Conservation (phyloP, 2,888 invertebrate genomes). For the Gryllus longicercus region DNA sequence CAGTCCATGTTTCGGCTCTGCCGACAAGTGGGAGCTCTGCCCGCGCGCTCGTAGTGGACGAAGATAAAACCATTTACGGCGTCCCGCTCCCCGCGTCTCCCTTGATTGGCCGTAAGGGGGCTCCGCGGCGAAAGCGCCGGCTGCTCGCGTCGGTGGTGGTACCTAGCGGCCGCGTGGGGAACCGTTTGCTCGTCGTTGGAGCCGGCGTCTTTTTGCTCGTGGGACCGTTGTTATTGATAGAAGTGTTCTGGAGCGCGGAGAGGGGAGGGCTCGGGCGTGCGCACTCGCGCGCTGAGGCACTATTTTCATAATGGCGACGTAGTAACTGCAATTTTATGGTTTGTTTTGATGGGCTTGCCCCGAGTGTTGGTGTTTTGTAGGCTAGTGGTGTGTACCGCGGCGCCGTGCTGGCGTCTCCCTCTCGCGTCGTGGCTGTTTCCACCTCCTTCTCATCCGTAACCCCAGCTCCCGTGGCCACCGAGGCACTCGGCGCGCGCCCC, state of each 20-base stretch:
- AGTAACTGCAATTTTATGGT: slow-evolving; percentile 38
- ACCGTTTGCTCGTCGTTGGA: not conserved
- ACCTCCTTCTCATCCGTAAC: not conserved
- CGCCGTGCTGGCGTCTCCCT: slow-evolving; percentile 23
- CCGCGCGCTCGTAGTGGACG: slow-evolving; percentile 17
- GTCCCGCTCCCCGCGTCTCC: not conserved
- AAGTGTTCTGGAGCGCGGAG: not conserved
- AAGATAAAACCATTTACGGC: slow-evolving; percentile 17
- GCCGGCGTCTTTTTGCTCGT: slow-evolving; percentile 18
- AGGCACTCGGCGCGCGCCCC: not conserved
- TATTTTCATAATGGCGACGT: slow-evolving; percentile 37
- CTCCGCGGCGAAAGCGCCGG: not conserved
- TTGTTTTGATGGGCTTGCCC: slow-evolving; percentile 37
- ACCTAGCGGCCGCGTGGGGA: slow-evolving; percentile 3
- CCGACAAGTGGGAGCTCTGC: slow-evolving; percentile 20
- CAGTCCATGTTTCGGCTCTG: slow-evolving; percentile 22
- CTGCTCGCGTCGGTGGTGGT: not conserved
- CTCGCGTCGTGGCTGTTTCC: slow-evolving; percentile 26
- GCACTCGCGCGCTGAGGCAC: slow-evolving; percentile 9
- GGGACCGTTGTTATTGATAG: not conserved
- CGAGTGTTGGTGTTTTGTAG: slow-evolving; percentile 2
- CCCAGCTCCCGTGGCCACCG: not conserved
- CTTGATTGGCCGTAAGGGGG: slow-evolving; percentile 4
- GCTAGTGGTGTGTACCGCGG: not conserved
- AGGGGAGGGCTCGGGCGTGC: slow-evolving; percentile 20